Percentiles rank a stretch among this genome's conserved stretches.
These are phyloP conservation scores for Cordilura impudica DNA, from an alignment of 2,888 invertebrate species.

Conservation along the genomic window DNA sequence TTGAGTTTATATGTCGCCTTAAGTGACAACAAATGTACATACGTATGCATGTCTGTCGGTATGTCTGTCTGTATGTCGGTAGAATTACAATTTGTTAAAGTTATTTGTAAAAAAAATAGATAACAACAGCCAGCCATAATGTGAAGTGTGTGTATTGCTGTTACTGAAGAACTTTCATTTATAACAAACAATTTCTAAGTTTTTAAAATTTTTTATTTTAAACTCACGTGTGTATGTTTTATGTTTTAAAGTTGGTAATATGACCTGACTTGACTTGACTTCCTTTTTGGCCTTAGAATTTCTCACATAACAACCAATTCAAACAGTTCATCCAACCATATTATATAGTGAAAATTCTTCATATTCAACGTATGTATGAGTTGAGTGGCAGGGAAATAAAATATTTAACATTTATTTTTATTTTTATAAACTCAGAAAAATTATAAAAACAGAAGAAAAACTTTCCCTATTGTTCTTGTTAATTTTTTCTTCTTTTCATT, in stretches of 20 bases:
- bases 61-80: background rate
- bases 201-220: background rate
- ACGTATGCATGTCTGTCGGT: background rate
- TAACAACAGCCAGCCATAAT: no score
- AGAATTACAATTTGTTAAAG: slow-evolving; percentile 46
- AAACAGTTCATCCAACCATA: no score
- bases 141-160: background rate
- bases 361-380: background rate
- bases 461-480: slow-evolving; percentile 61
- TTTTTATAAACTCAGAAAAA: slow-evolving; percentile 6
- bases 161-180: slow-evolving; percentile 49
- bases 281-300: slow-evolving; percentile 48
- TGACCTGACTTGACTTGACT: slow-evolving; percentile 32
- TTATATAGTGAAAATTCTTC: slow-evolving; percentile 50
- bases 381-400: slow-evolving; percentile 11
- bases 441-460: slow-evolving; percentile 40
- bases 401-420: background rate
- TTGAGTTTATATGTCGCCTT: slow-evolving; percentile 27
- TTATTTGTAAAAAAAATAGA: slow-evolving; percentile 35
- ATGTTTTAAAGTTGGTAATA: slow-evolving; percentile 25
- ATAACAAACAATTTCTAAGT: slow-evolving; percentile 9
- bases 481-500: background rate
- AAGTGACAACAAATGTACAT: slow-evolving; percentile 40
- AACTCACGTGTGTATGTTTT: slow-evolving; percentile 12
- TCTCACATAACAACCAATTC: slow-evolving; percentile 24